These are phyloP conservation scores for Euleptes europaea DNA, from an alignment of 2,113 vertebrate species.

Conservation along the genomic window DNA sequence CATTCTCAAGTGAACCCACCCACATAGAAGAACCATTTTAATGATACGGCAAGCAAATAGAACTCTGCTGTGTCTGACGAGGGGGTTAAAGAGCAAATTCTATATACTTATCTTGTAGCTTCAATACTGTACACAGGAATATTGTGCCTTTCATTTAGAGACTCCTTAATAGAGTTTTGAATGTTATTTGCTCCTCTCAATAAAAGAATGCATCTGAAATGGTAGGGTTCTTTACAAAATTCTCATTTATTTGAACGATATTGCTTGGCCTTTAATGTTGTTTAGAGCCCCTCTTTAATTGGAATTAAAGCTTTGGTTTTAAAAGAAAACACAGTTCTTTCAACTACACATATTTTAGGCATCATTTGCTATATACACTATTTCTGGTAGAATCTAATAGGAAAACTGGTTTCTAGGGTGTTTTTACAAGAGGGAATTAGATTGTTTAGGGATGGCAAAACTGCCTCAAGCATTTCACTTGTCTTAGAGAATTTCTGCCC, in stretches of 20 bases:
- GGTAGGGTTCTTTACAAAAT: neutral
- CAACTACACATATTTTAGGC: neutral
- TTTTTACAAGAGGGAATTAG: neutral
- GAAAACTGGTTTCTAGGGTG: neutral
- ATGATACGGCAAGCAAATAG: neutral
- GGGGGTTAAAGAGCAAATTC: neutral
- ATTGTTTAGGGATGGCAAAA: neutral
- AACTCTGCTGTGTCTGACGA: neutral
- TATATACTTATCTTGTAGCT: neutral
- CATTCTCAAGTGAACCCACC: slow-evolving; percentile 50
- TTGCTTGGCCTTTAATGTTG: neutral
- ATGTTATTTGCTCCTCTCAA: neutral
- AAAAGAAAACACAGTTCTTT: neutral
- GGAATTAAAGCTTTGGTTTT: neutral
- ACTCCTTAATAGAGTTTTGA: neutral
- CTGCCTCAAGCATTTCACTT: neutral
- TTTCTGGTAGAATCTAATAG: neutral
- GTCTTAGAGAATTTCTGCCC: neutral
- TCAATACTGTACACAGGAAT: neutral
- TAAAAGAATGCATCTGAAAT: neutral
- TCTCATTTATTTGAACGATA: slow-evolving; percentile 1
- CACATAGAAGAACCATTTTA: slow-evolving; percentile 32
- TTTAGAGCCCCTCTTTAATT: neutral
- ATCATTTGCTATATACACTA: neutral
- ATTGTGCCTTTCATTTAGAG: neutral